Conservation (phyloP, 1,140 invertebrate genomes). For the Cydia amplana region DNA sequence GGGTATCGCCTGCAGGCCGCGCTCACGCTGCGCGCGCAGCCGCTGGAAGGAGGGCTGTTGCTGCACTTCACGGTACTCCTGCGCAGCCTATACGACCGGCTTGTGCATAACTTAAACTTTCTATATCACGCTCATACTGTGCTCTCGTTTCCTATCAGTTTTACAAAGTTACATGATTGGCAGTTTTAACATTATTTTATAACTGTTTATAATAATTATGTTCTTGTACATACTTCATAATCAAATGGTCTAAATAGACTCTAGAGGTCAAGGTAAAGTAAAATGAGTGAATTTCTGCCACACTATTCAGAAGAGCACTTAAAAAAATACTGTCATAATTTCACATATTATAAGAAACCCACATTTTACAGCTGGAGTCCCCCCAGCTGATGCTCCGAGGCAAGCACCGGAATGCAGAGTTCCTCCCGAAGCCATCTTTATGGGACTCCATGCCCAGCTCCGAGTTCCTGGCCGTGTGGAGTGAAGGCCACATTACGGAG, state of each 20-base stretch:
- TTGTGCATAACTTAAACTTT: background rate
- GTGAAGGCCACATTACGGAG: background rate
- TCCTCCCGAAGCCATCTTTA: background rate
- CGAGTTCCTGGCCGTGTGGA: slow-evolving; percentile 14
- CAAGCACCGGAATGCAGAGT: slow-evolving; percentile 12
- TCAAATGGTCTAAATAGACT: no score
- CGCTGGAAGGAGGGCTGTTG: background rate
- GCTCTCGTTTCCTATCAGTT: no score
- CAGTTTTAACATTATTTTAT: no score
- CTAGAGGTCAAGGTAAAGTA: background rate
- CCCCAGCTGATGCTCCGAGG: slow-evolving; percentile 10
- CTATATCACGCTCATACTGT: background rate
- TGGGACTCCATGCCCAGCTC: slow-evolving; percentile 13
- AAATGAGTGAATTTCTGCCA: background rate
- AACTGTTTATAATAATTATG: no score
- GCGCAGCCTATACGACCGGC: background rate
- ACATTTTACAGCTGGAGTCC: background rate
- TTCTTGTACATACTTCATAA: no score
- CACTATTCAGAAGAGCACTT: no score
- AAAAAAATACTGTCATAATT: no score
- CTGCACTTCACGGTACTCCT: slow-evolving; percentile 23
- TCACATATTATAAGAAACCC: no score
- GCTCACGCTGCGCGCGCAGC: background rate
- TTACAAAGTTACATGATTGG: no score
- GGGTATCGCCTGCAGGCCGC: slow-evolving; percentile 8